phyloP scores from a whole-genome alignment of 2,888 invertebrate species.

The Eupithecia centaureata region DNA sequence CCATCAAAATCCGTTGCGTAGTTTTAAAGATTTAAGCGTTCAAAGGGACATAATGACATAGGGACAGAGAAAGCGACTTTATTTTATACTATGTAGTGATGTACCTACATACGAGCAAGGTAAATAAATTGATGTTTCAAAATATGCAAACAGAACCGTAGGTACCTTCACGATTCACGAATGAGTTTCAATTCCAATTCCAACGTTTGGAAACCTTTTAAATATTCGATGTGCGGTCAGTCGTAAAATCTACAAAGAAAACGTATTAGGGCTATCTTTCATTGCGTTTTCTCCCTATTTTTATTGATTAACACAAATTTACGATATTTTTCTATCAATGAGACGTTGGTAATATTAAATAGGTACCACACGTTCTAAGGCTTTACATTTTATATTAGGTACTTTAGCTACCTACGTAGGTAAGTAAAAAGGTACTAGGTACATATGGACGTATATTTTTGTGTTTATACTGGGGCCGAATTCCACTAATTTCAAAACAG shows the following conservation, averaged over 20 bases:
- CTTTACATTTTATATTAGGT: not conserved
- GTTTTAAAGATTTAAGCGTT: too few species aligned
- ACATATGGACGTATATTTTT: too few species aligned
- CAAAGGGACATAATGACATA: too few species aligned
- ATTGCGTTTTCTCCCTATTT: conserved; percentile 74
- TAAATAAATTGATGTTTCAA: conserved; percentile 44
- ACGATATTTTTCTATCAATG: conserved; percentile 66
- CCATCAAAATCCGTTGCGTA: too few species aligned
- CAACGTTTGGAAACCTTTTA: conserved; percentile 69
- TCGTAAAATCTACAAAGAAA: conserved; percentile 82
- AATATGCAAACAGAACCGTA: conserved; percentile 64
- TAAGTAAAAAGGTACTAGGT: not conserved
- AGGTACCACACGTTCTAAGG: not conserved
- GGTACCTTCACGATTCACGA: too few species aligned
- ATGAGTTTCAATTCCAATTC: conserved; percentile 67
- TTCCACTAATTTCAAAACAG: too few species aligned
- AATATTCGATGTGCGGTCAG: conserved; percentile 83
- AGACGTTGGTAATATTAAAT: conserved; percentile 31
- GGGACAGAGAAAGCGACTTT: too few species aligned
- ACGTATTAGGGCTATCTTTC: conserved; percentile 79
- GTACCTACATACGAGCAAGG: not conserved
- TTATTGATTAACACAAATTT: conserved; percentile 62
- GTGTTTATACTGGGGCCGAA: too few species aligned
- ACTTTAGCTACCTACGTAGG: not conserved
- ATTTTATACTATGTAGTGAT: too few species aligned